Evolutionary conservation across 2,113 vertebrate species (phyloP), one percentile per base, ranked within the genome.

Genomic region (Puffinus mauretanicus): DNA sequence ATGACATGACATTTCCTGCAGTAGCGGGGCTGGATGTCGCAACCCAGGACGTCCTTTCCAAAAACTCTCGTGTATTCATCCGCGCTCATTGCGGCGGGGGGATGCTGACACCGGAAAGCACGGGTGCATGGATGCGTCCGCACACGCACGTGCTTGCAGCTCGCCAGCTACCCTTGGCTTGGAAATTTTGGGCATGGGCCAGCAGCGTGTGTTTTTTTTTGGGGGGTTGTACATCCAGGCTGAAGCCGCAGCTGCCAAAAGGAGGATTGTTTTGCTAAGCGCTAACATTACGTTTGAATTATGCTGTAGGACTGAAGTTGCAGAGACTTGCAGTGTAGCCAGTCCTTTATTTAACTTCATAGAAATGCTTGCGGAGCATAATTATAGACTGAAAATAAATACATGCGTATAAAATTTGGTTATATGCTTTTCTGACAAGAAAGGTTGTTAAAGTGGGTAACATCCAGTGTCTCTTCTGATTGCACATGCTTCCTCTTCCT

Each of bases 51-150:
- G 42, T 78, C 25, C 49, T 86, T 20, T 90, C 47, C 52, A 42
- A 42, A 30, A 30, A 38, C 47, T 64, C 26, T 54, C 0, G 0
- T 70, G 30, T 55, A 4, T 70, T 71, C 38, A 16, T 44, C 36
- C 5, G 1, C 0, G 0, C 26, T 71, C 1, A 0, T 55, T 0
- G 0, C 4, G 13, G 4, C 3, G 11, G n/a, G 27, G 40, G n/a
- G 8, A 61, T 13, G 3, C 67, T 24, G 27, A 55, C 80, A 47
- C 67, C 44, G 29, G 3, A 92, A 81, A 62, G 42, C 3, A 10
- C 1, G 13, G 16, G 15, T 25, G 13, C 38, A 24, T 2, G 0
- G 51, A 47, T 62, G 0, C 6, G 1, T 57, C 69, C 44, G 0
- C 3, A 13, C 42, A 76, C 10, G 3, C 46, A 11, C 1, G 2